These are phyloP conservation scores for Chirona hameri DNA, from an alignment of 2,888 invertebrate species.

Conservation along the genomic window DNA sequence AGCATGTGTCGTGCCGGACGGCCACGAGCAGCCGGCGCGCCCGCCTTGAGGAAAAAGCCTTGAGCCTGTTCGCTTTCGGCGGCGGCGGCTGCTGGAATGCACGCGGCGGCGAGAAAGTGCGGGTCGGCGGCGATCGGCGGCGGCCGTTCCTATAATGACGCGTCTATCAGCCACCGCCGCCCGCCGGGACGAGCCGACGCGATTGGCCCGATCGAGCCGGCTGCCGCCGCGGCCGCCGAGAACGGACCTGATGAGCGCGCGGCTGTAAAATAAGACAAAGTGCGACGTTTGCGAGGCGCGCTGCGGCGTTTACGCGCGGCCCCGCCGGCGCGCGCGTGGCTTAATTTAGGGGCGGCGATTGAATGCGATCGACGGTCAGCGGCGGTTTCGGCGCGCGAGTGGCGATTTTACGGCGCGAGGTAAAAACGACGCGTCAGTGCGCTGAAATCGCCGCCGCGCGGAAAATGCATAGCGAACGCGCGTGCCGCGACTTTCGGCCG, in stretches of 20 bases:
- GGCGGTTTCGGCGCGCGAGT: background rate
- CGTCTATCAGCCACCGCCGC: slow-evolving; percentile 41
- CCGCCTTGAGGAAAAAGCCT: slow-evolving; percentile 2
- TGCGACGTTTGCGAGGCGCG: slow-evolving; percentile 2
- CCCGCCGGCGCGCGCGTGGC: background rate
- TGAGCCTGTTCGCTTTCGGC: background rate
- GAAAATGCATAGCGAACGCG: background rate
- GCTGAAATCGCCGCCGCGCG: background rate
- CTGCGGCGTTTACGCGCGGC: slow-evolving; percentile 7
- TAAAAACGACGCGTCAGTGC: background rate
- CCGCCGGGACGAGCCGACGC: slow-evolving; percentile 29
- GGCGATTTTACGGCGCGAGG: background rate
- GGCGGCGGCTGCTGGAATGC: background rate
- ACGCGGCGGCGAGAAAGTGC: background rate
- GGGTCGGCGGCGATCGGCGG: slow-evolving; percentile 37
- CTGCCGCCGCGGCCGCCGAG: background rate
- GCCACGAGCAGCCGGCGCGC: background rate
- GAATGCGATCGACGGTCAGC: slow-evolving; percentile 2
- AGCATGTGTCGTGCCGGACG: too few relatives aligned
- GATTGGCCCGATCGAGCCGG: background rate
- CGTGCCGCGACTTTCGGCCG: background rate
- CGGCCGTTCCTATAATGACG: slow-evolving; percentile 43
- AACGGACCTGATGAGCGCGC: background rate
- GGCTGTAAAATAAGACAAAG: slow-evolving; percentile 5
- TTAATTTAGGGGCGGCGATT: background rate